These are phyloP conservation scores for Grammomys dolichurus DNA, from an alignment of 2,113 vertebrate species.

Conservation along the genomic window DNA sequence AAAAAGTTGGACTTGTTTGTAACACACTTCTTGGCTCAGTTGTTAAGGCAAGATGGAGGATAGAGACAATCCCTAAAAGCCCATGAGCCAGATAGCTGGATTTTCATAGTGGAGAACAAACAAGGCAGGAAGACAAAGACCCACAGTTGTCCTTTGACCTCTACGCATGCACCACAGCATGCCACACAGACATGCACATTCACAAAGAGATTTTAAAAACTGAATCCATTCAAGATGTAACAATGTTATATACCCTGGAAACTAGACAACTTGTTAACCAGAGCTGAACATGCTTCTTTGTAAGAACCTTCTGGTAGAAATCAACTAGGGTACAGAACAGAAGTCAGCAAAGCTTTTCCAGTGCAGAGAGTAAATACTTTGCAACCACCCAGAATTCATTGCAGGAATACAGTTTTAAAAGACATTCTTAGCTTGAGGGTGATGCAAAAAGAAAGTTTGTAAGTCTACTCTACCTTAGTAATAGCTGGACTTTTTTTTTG, in stretches of 20 bases:
- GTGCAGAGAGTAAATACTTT: neutral
- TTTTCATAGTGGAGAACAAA: neutral
- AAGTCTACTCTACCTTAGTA: neutral
- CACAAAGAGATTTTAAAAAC: neutral
- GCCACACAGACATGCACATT: neutral
- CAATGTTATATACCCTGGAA: neutral
- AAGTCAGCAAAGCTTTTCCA: neutral
- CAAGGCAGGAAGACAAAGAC: neutral
- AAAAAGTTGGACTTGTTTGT: neutral
- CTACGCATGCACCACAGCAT: neutral
- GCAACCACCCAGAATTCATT: neutral
- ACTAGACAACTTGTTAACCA: neutral
- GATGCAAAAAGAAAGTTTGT: neutral
- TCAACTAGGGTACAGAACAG: neutral
- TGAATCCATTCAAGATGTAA: neutral
- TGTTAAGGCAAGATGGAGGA: neutral
- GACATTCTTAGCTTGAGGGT: neutral
- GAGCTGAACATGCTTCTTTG: neutral
- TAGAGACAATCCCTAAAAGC: neutral
- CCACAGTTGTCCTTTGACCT: neutral
- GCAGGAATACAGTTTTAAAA: neutral
- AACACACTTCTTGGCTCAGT: neutral
- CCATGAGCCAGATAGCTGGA: too few relatives aligned
- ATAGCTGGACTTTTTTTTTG: slow-evolving; percentile 17
- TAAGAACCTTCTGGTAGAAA: neutral